These are phyloP conservation scores for Microcebus jonahi DNA, from an alignment of 2,113 vertebrate species.

Conservation along the genomic window DNA sequence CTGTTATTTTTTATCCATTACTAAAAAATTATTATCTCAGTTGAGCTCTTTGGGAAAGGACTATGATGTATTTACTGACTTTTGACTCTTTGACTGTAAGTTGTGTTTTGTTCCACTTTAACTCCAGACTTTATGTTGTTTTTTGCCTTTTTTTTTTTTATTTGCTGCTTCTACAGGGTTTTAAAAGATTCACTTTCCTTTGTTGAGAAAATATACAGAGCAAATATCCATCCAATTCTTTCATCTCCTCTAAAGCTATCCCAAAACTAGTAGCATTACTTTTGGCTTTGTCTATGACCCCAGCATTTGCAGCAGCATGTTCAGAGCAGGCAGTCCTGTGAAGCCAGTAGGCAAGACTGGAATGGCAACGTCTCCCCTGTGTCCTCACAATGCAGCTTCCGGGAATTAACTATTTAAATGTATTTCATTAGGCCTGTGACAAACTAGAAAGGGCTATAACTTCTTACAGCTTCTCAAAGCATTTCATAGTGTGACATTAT, in stretches of 20 bases:
- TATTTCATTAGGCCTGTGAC: neutral
- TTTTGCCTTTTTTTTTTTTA: neutral
- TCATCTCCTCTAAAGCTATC: neutral
- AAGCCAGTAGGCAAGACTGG: neutral
- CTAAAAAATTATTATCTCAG: neutral
- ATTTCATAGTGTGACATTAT: neutral
- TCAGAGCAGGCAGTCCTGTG: neutral
- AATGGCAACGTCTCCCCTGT: neutral
- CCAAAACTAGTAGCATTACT: neutral
- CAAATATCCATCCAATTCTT: neutral
- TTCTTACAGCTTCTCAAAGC: neutral
- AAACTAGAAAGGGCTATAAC: neutral
- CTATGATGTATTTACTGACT: neutral
- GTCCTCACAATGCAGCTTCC: neutral
- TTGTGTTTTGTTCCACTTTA: conserved; percentile 25
- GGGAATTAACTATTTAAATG: neutral
- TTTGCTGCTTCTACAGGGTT: neutral
- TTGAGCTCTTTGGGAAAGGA: neutral
- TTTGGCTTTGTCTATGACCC: neutral
- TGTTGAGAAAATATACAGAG: neutral
- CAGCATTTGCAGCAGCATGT: neutral
- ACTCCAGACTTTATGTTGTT: neutral
- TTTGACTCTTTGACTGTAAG: neutral
- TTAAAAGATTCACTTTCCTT: neutral
- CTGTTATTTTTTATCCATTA: neutral